Conservation (phyloP, 2,797 vertebrate genomes). For the Pachyuromys duprasi region DNA sequence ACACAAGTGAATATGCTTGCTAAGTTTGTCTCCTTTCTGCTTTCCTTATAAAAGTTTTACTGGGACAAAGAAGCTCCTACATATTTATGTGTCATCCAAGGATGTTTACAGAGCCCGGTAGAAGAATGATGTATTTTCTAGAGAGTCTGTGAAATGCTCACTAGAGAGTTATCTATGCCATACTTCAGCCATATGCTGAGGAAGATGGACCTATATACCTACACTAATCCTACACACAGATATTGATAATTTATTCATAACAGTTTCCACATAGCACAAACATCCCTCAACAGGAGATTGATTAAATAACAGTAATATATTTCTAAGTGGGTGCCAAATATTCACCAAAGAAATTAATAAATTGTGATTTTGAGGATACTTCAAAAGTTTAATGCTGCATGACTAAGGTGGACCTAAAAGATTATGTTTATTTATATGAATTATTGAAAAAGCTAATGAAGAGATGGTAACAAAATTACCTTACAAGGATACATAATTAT, state of each 20-base stretch:
- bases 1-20: not conserved
- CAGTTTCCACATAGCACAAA: not conserved
- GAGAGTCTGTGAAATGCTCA: not conserved
- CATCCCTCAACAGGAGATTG: not conserved
- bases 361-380: not conserved
- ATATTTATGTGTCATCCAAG: not conserved
- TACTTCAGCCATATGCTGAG: not conserved
- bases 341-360: not conserved
- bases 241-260: not conserved
- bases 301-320: not conserved
- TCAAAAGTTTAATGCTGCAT: not conserved
- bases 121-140: not conserved
- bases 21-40: not conserved
- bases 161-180: not conserved
- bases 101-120: not conserved
- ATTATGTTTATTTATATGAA: not conserved
- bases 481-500: not conserved
- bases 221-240: not conserved
- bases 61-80: not conserved
- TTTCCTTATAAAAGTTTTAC: not conserved
- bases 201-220: not conserved
- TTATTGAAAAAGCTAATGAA: not conserved
- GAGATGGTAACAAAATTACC: not conserved
- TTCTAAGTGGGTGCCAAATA: not conserved
- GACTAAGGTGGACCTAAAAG: not conserved